Conservation (phyloP, 1,140 invertebrate species). For the Proales similis region DNA sequence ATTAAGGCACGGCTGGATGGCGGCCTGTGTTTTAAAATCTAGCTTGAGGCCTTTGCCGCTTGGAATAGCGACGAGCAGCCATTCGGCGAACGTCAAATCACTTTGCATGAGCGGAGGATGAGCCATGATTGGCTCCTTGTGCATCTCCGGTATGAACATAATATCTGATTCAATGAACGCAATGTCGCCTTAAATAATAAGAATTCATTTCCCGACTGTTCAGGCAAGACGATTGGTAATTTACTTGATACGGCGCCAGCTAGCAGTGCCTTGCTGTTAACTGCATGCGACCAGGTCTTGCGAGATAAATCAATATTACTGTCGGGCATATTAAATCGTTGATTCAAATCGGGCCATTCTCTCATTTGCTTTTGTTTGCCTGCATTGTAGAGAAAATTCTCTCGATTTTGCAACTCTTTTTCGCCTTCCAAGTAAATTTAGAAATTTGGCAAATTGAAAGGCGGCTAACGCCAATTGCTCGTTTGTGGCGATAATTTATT, state of each 20-base stretch:
- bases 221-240: not conserved
- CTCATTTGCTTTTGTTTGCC: no score
- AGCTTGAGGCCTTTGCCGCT: conserved; percentile 12
- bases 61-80: not conserved
- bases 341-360: no score
- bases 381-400: no score
- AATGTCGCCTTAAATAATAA: not conserved
- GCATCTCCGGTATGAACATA: not conserved
- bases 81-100: conserved; percentile 25
- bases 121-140: conserved; percentile 33
- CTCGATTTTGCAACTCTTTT: no score
- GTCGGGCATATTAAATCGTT: no score
- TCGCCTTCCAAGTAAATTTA: no score
- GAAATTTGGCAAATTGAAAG: no score
- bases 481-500: no score
- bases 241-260: conserved; percentile 15
- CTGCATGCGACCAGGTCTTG: conserved; percentile 34
- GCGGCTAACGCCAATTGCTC: no score
- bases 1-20: conserved; percentile 1
- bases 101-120: conserved; percentile 3
- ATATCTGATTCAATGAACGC: conserved; percentile 33
- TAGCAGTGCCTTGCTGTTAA: conserved; percentile 1
- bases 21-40: conserved; percentile 13
- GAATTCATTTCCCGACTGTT: not conserved
- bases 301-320: not conserved